A percentile compares a stretch with the other conserved stretches of the same genome.
Conservation (phyloP, 2,113 vertebrate genomes). For the Patagioenas fasciata region DNA sequence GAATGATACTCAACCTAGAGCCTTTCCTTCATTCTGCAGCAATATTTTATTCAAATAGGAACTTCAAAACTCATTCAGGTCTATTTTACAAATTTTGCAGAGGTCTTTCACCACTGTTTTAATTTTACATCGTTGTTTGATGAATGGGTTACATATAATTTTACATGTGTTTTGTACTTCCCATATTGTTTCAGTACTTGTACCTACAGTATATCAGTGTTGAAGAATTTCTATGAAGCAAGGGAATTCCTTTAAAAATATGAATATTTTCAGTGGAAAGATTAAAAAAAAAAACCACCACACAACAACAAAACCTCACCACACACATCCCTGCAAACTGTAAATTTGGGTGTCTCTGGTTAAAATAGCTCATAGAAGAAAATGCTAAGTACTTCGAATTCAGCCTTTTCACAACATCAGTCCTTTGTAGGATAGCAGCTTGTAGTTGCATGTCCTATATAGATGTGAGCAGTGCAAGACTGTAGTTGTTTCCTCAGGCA, state of each 20-base stretch:
- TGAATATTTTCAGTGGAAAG: background rate
- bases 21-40: background rate
- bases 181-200: rapidly evolving
- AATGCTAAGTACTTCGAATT: background rate
- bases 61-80: background rate
- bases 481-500: background rate
- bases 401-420: background rate
- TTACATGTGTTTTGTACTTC: background rate
- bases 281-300: background rate
- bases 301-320: background rate
- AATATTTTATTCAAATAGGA: background rate
- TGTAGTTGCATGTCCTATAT: background rate
- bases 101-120: background rate
- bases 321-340: background rate
- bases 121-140: background rate
- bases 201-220: background rate
- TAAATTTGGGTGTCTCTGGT: background rate
- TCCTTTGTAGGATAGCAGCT: background rate
- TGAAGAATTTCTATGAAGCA: background rate
- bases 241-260: background rate
- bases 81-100: background rate
- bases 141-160: background rate
- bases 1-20: background rate
- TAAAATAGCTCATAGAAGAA: background rate
- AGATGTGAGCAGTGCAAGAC: background rate